Conservation (phyloP, 1,140 invertebrate species). For the Tenebrio molitor region DNA sequence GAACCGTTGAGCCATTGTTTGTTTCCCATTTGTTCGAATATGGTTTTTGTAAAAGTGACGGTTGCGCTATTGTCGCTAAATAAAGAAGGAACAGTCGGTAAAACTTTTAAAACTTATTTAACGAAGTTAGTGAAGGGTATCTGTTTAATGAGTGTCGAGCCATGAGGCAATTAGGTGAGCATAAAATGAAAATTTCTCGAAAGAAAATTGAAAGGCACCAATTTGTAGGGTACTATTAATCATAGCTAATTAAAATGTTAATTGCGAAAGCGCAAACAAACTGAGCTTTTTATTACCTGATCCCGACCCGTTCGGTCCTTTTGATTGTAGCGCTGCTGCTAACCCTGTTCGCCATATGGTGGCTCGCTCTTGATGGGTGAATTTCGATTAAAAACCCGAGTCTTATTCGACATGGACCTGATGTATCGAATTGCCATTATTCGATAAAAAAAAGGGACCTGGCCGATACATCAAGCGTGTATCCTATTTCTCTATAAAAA, state of each 20-base stretch:
- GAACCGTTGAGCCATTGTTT: too few species aligned
- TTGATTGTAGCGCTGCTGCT: conserved; percentile 9
- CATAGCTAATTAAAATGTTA: conserved; percentile 39
- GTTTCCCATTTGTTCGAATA: too few species aligned
- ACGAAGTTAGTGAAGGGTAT: conserved; percentile 38
- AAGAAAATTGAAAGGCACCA: conserved; percentile 34
- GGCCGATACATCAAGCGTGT: conserved; percentile 22
- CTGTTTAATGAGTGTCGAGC: conserved; percentile 31
- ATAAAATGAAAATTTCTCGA: conserved; percentile 35
- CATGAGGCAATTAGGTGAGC: conserved; percentile 33
- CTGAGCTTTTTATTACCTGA: conserved; percentile 38
- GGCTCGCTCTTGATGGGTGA: conserved; percentile 14
- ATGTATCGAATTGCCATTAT: conserved; percentile 40
- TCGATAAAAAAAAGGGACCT: conserved; percentile 11
- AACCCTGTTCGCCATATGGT: conserved; percentile 25
- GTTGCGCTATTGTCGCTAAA: neutral
- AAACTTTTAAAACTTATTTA: conserved; percentile 26
- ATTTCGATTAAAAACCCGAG: conserved; percentile 28
- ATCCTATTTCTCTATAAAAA: conserved; percentile 46
- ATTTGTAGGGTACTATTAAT: conserved; percentile 37
- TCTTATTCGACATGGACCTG: conserved; percentile 31
- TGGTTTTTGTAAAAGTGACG: too few species aligned
- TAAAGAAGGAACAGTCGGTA: neutral
- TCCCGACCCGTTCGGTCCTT: conserved; percentile 27
- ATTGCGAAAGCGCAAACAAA: conserved; percentile 40